A percentile compares a stretch with the other conserved stretches of the same genome.
These are phyloP conservation scores for Aspiorhynchus laticeps DNA, from an alignment of 2,113 vertebrate species.

Conservation along the genomic window DNA sequence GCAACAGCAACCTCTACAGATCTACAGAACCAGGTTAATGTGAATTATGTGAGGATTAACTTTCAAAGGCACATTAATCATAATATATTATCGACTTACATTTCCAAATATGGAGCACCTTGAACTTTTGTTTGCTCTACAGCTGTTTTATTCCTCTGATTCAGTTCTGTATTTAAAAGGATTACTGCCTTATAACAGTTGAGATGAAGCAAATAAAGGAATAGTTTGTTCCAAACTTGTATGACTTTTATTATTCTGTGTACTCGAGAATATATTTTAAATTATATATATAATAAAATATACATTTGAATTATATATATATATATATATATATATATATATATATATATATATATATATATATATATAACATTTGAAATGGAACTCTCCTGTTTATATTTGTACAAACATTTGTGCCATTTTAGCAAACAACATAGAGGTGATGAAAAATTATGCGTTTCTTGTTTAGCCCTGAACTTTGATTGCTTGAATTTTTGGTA, in stretches of 20 bases:
- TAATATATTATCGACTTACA: conserved; percentile 31
- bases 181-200: conserved; percentile 2
- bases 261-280: too few relatives aligned
- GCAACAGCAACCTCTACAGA: conserved; percentile 61
- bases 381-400: neutral
- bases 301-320: too few relatives aligned
- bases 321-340: too few relatives aligned
- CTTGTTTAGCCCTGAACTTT: neutral
- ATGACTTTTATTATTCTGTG: neutral
- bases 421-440: neutral
- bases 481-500: conserved; percentile 7
- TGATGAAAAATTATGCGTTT: neutral
- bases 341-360: too few relatives aligned
- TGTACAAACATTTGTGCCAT: neutral
- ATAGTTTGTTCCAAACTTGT: neutral
- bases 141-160: neutral
- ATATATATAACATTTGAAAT: neutral
- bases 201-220: neutral
- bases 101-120: conserved; percentile 5
- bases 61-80: conserved; percentile 70
- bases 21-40: conserved; percentile 61
- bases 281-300: too few relatives aligned
- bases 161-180: neutral
- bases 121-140: conserved; percentile 24
- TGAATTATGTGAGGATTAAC: conserved; percentile 47